Conservation (phyloP, 2,888 invertebrate species). For the Hedychridium roseum region DNA sequence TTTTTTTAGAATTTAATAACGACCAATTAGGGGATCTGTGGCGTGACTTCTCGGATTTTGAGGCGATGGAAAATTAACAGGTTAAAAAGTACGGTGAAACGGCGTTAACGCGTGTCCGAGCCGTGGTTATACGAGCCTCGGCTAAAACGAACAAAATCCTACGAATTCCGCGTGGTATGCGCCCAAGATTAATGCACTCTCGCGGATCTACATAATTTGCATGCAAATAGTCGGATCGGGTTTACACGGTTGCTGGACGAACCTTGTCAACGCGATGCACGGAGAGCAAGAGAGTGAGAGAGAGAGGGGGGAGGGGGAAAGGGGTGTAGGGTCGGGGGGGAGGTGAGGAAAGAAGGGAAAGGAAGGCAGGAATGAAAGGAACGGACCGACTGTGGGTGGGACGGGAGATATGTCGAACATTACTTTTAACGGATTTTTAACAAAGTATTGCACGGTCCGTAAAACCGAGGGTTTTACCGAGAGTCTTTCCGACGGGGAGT, state of each 20-base stretch:
- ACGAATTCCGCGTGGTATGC: constrained; percentile 35
- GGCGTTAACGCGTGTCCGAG: neutral
- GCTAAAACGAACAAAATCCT: constrained; percentile 39
- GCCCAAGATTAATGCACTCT: constrained; percentile 45
- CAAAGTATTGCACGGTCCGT: too few relatives aligned
- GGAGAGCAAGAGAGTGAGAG: neutral
- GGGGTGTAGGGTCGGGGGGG: neutral
- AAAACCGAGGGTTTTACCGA: too few relatives aligned
- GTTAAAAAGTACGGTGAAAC: too few relatives aligned
- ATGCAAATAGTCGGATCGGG: constrained; percentile 41
- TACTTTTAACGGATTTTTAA: too few relatives aligned
- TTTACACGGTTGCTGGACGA: constrained; percentile 31
- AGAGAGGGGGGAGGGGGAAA: neutral
- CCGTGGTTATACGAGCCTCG: constrained; percentile 32
- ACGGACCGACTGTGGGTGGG: too few relatives aligned
- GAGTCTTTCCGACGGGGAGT: too few relatives aligned
- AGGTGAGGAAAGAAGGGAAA: neutral
- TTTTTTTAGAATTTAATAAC: too few relatives aligned
- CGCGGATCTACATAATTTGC: constrained; percentile 44
- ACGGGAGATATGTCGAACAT: too few relatives aligned
- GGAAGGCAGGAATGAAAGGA: neutral
- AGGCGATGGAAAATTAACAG: too few relatives aligned
- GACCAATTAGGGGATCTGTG: too few relatives aligned
- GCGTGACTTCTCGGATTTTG: too few relatives aligned
- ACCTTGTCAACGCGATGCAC: too few relatives aligned